Evolutionary conservation across 2,113 vertebrate species (phyloP), one percentile per base, ranked within the genome.

Genomic region (Brachionichthys hirsutus): DNA sequence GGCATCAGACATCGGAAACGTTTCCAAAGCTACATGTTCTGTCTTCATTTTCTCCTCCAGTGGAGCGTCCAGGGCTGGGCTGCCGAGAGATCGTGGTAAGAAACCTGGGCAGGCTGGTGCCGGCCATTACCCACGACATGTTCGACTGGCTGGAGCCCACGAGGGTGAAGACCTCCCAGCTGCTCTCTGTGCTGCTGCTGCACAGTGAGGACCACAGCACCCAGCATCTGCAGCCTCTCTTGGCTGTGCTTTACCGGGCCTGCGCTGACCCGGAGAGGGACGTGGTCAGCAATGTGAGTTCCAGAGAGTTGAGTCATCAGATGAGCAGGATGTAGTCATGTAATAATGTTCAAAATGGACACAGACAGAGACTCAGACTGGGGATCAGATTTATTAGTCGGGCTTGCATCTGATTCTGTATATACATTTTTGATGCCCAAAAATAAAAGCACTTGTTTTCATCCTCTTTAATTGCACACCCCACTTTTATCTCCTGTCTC

Each of bases 71-170:
- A 0, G 89, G 84, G 2, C 81, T 98, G 66, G 97, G 97, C 51
- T 99, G 97, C 78, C 92, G 95, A 73, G 97, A 99, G 55, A 91
- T 99, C 3, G 93, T 99, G 63, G 87, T 92, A 2, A 92, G 96
- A 70, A 97, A 98, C 79, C 89, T 98, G 61, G 93, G 90, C 66
- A 93, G 90, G 79, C 86, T 99, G 52, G 88, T 98, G 10, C 94
- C 95, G 0, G 97, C 93, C 2, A 67, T 99, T 44, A 87, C 88
- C 38, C 84, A 89, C 0, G 97, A 99, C 55, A 11, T 95, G 1
- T 89, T 87, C 0, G 96, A 99, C 86, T 99, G 97, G 97, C 91
- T 98, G 67, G 92, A 70, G 9, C 85, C 87, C 44, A 99, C 95
- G 0, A 87, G 95, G 36, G 62, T 95, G 66, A 95, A 95, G 84